Evolutionary conservation across 2,797 vertebrate species (phyloP), one percentile per base, ranked within the genome.

Genomic region (Hypotaenidia philippensis): DNA sequence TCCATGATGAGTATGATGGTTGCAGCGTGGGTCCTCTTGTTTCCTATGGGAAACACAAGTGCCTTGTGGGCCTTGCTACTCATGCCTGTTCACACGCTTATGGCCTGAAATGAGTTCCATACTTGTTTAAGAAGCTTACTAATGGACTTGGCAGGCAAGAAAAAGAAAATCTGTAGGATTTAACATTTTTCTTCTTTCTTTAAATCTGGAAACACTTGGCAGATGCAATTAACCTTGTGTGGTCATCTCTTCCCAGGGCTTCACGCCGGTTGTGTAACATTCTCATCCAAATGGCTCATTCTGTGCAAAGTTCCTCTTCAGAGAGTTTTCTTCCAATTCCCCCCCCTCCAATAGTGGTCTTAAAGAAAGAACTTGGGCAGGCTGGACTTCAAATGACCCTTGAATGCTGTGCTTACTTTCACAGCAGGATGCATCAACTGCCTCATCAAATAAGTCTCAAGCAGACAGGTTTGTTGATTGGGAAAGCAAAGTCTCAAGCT

Each of bases 311-410:
- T 76, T 84, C 59, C 76, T 92, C 79, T 83, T 81, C 25, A 25
- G 74, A 71, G 69, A 82, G 34, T 69, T 90, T 91, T 94, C 84
- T 69, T 72, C 85, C 55, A 69, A 71, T 78, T 85, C 38, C 41
- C 63, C n/a, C 23, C 45, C 12, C 16, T 23, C 19, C 52, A 60
- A 59, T 79, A 95, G 56, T 56, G 40, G 34, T 93, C 85, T 93
- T 90, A 84, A 92, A 93, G 91, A 76, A 91, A 82, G 74, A 64
- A 64, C 70, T 82, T 83, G 94, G 70, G 83, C 72, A 89, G 1
- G 21, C 66, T 95, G 94, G 95, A 95, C 95, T 97, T 94, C 59
- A 88, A 87, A 94, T 94, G 96, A 97, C 96, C 96, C 93, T 80
- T 94, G 94, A 96, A 91, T 69, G 80, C 77, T 86, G 53, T 34